These are phyloP conservation scores for Sclerodermus sp. DNA, from an alignment of 2,888 invertebrate species.

Conservation along the genomic window DNA sequence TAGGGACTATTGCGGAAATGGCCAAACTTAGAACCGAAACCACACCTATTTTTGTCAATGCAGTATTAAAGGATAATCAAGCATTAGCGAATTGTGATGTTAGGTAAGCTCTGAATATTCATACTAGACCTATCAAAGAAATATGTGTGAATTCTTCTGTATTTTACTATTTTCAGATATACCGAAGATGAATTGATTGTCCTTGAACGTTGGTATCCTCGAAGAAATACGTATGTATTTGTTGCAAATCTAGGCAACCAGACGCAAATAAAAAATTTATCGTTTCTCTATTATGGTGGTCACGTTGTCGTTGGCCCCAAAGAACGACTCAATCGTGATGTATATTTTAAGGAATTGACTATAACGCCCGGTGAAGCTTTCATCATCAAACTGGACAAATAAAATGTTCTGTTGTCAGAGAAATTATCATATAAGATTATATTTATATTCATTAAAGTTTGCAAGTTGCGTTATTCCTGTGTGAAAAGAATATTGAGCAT, in stretches of 20 bases:
- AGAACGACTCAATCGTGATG: constrained; percentile 53
- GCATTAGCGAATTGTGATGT: constrained; percentile 70
- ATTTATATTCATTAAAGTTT: not conserved
- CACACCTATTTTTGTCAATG: constrained; percentile 74
- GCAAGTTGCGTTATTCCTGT: not conserved
- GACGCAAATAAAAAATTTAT: constrained; percentile 70
- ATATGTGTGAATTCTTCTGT: too few relatives aligned
- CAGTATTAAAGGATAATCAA: constrained; percentile 68
- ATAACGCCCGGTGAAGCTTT: constrained; percentile 66
- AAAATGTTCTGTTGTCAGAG: constrained; percentile 8
- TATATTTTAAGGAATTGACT: constrained; percentile 62
- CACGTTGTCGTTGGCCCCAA: constrained; percentile 62
- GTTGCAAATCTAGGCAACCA: constrained; percentile 71
- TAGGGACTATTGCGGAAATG: constrained; percentile 64
- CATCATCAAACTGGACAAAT: constrained; percentile 66
- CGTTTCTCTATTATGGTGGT: constrained; percentile 77
- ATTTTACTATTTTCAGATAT: constrained; percentile 60
- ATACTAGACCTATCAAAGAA: not conserved
- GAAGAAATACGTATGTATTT: constrained; percentile 75
- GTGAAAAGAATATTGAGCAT: not conserved
- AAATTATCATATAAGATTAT: not conserved
- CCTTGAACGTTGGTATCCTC: constrained; percentile 78
- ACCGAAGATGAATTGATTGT: constrained; percentile 67
- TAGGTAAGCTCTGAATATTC: constrained; percentile 56
- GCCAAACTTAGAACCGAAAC: constrained; percentile 64